Conservation (phyloP, 2,888 invertebrate species). For the Ectemnius cavifrons region DNA sequence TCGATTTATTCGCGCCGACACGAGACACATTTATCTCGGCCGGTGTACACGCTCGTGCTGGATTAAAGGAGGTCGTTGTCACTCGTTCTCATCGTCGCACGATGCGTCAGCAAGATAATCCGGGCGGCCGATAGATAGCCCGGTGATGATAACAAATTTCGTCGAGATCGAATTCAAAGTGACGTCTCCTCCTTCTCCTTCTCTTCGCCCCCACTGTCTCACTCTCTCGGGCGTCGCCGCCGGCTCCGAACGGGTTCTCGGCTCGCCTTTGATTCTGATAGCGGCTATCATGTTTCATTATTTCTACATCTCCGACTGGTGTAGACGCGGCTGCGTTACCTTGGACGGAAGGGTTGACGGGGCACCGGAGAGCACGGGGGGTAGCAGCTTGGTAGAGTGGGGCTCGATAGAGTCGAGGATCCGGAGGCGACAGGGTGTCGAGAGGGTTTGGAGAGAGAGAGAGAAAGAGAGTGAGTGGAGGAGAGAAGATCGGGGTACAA, state of each 20-base stretch:
- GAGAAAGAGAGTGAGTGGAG: slow-evolving; percentile 26
- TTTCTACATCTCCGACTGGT: no score
- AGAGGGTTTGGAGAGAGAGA: background rate
- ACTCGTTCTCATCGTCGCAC: slow-evolving; percentile 30
- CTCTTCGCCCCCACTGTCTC: no score
- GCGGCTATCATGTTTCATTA: no score
- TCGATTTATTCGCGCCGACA: slow-evolving; percentile 39
- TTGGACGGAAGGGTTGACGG: no score
- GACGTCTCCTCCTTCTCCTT: background rate
- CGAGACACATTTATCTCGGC: slow-evolving; percentile 14
- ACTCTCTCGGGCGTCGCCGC: slow-evolving; percentile 18
- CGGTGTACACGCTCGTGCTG: slow-evolving; percentile 6
- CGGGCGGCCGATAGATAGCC: slow-evolving; percentile 21
- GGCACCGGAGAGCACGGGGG: background rate
- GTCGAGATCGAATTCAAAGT: slow-evolving; percentile 1
- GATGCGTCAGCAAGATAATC: slow-evolving; percentile 28
- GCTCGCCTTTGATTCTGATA: background rate
- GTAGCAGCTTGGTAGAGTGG: background rate
- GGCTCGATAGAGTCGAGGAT: slow-evolving; percentile 18
- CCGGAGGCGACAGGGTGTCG: slow-evolving; percentile 37
- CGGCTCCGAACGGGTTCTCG: background rate
- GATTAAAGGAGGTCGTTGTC: slow-evolving; percentile 36
- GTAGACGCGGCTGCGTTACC: no score
- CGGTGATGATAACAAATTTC: slow-evolving; percentile 5
- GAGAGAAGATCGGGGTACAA: slow-evolving; percentile 29